These are phyloP conservation scores for Lepidurus arcticus DNA, from an alignment of 1,140 invertebrate genomes.

Conservation along the genomic window DNA sequence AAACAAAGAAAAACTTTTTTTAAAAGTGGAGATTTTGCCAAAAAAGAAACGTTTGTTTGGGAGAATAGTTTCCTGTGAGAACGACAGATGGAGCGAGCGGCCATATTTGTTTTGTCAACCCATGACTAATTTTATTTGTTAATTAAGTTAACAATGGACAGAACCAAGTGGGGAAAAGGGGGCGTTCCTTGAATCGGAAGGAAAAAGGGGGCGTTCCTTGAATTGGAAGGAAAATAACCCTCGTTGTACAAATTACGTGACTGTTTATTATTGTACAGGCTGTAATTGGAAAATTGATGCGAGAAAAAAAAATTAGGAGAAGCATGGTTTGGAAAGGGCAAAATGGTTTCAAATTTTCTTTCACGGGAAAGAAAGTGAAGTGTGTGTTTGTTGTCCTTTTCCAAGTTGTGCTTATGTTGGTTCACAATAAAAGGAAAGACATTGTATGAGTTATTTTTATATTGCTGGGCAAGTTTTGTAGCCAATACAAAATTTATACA, in stretches of 20 bases:
- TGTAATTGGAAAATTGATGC: not conserved
- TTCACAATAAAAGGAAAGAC: not conserved
- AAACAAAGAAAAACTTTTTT: not conserved
- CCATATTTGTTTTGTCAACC: not conserved
- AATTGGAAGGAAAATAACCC: not conserved
- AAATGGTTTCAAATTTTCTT: not conserved
- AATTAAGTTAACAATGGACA: slow-evolving; percentile 7
- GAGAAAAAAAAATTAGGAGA: not conserved
- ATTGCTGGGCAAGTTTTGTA: slow-evolving; percentile 18
- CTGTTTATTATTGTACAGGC: slow-evolving; percentile 14
- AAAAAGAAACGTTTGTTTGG: not conserved
- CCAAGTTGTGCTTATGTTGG: not conserved
- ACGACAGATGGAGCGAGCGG: not conserved
- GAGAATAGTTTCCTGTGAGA: slow-evolving; percentile 6
- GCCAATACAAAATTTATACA: slow-evolving; percentile 3
- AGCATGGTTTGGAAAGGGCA: not conserved
- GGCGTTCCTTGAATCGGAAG: not conserved
- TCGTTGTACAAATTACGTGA: slow-evolving; percentile 3
- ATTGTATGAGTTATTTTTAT: not conserved
- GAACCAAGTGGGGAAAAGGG: not conserved
- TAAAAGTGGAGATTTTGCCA: not conserved
- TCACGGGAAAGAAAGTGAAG: not conserved
- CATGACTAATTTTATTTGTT: slow-evolving; percentile 16
- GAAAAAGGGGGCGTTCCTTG: not conserved
- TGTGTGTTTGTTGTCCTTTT: not conserved